Conservation (phyloP, 1,140 invertebrate genomes). For the Drosophila miranda region DNA sequence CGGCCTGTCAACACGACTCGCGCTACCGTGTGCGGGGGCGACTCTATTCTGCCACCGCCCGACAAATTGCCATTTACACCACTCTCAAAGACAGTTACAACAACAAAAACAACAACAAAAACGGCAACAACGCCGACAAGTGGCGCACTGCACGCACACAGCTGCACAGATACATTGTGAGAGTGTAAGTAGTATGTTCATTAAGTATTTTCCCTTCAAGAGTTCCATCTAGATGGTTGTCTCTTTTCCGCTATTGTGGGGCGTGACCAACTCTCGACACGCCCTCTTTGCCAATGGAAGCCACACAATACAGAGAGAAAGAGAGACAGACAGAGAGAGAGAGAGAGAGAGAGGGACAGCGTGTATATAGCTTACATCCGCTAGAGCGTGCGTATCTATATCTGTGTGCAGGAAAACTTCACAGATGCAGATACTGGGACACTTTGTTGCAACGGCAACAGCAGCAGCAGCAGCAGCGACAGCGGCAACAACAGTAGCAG, state of each 20-base stretch:
- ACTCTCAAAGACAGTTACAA: conserved; percentile 62
- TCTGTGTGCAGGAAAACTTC: conserved; percentile 11
- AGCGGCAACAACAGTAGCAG: conserved; percentile 12
- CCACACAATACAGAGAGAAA: conserved; percentile 10
- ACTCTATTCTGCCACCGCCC: conserved; percentile 9
- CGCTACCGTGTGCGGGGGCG: conserved; percentile 66
- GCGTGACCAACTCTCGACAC: conserved; percentile 57
- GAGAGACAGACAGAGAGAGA: not conserved
- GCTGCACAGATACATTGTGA: conserved; percentile 30
- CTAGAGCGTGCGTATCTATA: conserved; percentile 2
- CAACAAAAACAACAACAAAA: too few species aligned
- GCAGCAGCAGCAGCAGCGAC: conserved; percentile 15
- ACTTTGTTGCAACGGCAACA: conserved; percentile 45
- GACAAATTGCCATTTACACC: conserved; percentile 77
- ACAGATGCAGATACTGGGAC: conserved; percentile 54
- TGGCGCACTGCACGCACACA: conserved; percentile 23
- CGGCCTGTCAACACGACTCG: conserved; percentile 53
- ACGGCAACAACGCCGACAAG: conserved; percentile 45
- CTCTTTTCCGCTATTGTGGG: conserved; percentile 43
- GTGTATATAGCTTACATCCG: not conserved
- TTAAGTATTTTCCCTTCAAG: conserved; percentile 13
- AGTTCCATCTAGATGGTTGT: conserved; percentile 50
- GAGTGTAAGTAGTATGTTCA: not conserved
- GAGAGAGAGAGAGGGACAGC: not conserved
- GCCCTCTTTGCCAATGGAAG: conserved; percentile 72